These are phyloP conservation scores for Odontomachus brunneus DNA, from an alignment of 1,140 invertebrate species.

Conservation along the genomic window DNA sequence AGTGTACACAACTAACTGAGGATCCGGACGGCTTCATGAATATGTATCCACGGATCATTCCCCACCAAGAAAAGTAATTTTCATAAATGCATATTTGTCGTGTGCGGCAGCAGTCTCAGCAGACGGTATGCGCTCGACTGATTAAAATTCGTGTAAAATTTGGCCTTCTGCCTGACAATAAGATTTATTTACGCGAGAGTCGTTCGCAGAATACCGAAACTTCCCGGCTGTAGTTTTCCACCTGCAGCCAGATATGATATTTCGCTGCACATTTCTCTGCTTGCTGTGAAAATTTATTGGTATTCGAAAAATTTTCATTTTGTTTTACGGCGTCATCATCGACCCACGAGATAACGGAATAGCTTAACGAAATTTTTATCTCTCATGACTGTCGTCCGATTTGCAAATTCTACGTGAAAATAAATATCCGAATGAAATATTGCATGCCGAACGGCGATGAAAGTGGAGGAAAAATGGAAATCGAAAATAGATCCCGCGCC, in stretches of 20 bases:
- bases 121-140: not conserved
- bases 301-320: constrained; percentile 3
- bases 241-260: not conserved
- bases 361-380: not conserved
- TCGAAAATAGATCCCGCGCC: no score
- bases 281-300: constrained; percentile 1
- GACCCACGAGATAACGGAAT: not conserved
- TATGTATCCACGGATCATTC: constrained; percentile 5
- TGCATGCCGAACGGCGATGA: no score
- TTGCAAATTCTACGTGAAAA: no score
- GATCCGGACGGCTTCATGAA: not conserved
- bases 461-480: no score
- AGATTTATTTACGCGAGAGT: not conserved
- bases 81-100: constrained; percentile 15
- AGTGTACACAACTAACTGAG: not conserved
- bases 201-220: not conserved
- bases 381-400: no score
- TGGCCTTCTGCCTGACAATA: not conserved
- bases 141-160: not conserved
- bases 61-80: not conserved
- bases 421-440: no score
- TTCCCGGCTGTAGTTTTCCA: not conserved
- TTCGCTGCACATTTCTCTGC: not conserved
- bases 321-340: not conserved
- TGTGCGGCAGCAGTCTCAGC: not conserved